Evolutionary conservation across 2,113 vertebrate species (phyloP).

Genomic region (Oceanodroma tethys): DNA sequence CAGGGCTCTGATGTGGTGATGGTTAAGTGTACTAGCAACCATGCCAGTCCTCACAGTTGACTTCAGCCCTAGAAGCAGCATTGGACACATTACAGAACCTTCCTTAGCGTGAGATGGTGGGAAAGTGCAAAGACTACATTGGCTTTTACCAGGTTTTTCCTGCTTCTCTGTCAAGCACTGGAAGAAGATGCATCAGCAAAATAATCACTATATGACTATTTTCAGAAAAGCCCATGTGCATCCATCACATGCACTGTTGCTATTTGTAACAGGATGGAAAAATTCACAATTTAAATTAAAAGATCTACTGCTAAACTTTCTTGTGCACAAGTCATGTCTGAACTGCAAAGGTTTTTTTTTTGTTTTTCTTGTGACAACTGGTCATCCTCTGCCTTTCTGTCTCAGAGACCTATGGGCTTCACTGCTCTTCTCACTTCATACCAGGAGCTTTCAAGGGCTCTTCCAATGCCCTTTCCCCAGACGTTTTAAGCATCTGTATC

Average conservation of each 20-base stretch:
- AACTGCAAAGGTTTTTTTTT: background rate
- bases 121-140: background rate
- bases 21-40: background rate
- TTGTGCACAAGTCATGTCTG: too few species aligned
- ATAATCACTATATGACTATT: background rate
- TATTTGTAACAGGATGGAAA: background rate
- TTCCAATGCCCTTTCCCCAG: background rate
- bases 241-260: background rate
- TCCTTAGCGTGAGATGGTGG: background rate
- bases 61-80: background rate
- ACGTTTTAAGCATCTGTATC: background rate
- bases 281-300: background rate
- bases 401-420: background rate
- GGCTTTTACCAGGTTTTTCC: background rate
- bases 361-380: background rate
- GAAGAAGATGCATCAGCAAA: background rate
- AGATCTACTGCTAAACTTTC: background rate
- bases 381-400: background rate
- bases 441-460: background rate
- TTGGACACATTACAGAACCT: background rate
- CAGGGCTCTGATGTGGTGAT: accelerated
- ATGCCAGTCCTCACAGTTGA: accelerated
- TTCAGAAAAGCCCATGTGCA: background rate
- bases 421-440: background rate
- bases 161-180: background rate